These are phyloP conservation scores for Gallirallus australis DNA, from an alignment of 2,797 vertebrate species.

Conservation along the genomic window DNA sequence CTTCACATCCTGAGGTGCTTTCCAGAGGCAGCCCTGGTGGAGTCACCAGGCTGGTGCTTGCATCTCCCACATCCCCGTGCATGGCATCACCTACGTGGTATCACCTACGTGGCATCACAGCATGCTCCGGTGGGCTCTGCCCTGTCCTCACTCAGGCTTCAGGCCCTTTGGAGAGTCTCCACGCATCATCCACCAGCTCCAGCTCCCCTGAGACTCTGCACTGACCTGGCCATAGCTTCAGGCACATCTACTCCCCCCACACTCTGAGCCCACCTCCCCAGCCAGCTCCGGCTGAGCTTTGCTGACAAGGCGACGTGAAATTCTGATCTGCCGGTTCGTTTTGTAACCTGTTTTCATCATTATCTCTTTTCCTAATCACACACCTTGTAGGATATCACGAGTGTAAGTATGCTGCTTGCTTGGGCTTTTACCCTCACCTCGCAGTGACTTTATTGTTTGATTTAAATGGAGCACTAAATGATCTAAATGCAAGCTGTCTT, in stretches of 20 bases:
- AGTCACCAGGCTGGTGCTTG: not conserved
- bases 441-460: constrained; percentile 45
- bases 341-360: constrained; percentile 47
- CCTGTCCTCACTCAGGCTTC: fast-evolving
- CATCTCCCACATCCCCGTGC: fast-evolving
- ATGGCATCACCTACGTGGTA: too few species aligned
- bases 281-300: not conserved
- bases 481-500: constrained; percentile 3
- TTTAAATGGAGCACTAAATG: constrained; percentile 27
- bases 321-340: not conserved
- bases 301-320: not conserved
- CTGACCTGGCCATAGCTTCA: fast-evolving
- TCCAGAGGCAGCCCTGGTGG: fast-evolving
- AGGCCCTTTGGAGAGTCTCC: not conserved
- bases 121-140: not conserved
- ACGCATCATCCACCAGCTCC: not conserved
- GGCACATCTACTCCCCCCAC: not conserved
- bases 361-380: constrained; percentile 68
- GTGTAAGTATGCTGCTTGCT: constrained; percentile 81
- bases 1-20: fast-evolving
- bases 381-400: constrained; percentile 81
- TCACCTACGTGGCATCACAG: too few species aligned
- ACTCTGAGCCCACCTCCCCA: not conserved
- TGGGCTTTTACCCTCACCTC: constrained; percentile 59
- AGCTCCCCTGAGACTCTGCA: not conserved